Conservation (phyloP, 2,113 vertebrate genomes). For the Cyanoramphus novaezelandiae region DNA sequence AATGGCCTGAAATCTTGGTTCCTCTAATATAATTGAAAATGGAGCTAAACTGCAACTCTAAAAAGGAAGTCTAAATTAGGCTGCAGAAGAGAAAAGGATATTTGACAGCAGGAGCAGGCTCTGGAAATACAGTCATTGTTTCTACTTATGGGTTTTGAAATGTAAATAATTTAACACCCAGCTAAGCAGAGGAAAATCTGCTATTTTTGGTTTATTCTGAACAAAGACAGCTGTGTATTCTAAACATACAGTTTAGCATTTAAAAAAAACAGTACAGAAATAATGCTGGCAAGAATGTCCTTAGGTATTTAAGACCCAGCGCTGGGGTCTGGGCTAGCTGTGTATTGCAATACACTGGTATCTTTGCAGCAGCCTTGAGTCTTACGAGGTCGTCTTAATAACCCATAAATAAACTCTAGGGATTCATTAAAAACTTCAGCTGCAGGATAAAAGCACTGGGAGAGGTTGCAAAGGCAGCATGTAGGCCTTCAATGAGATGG, state of each 20-base stretch:
- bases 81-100: conserved; percentile 59
- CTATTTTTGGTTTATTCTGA: conserved; percentile 68
- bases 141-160: conserved; percentile 70
- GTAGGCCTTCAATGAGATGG: not conserved
- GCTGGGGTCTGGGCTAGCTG: not conserved
- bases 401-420: not conserved
- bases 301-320: conserved; percentile 16
- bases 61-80: conserved; percentile 66
- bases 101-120: conserved; percentile 60
- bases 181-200: conserved; percentile 54
- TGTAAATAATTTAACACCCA: conserved; percentile 75
- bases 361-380: not conserved
- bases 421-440: not conserved
- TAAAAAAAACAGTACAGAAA: not conserved
- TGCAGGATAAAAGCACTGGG: not conserved
- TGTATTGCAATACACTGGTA: not conserved
- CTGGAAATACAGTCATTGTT: conserved; percentile 66
- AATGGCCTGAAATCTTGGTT: conserved; percentile 32
- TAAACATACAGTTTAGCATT: conserved; percentile 55
- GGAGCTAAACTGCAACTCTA: conserved; percentile 24
- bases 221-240: conserved; percentile 71
- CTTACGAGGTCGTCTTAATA: not conserved
- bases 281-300: not conserved
- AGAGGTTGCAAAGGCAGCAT: not conserved
- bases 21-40: conserved; percentile 45